phyloP scores from a whole-genome alignment of 2,888 invertebrate species.

The Anagyrus pseudococci region DNA sequence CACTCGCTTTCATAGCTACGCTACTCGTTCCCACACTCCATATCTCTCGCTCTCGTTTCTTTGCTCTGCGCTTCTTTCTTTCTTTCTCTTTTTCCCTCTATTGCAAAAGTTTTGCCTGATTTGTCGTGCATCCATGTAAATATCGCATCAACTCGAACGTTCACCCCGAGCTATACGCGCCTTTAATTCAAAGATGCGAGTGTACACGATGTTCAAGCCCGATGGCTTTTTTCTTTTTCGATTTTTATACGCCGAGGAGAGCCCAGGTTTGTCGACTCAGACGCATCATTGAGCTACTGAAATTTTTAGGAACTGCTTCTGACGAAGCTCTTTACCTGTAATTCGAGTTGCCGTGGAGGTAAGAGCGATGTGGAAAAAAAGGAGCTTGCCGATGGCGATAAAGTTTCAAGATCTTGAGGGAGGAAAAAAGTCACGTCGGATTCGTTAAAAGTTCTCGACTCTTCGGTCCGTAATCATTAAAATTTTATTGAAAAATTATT shows the following conservation, averaged over 20 bases:
- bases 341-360: too few species aligned
- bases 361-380: too few species aligned
- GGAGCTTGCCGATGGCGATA: neutral
- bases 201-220: slow-evolving; percentile 1
- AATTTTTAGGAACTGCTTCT: too few species aligned
- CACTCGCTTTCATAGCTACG: slow-evolving; percentile 52
- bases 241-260: too few species aligned
- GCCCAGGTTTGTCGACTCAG: too few species aligned
- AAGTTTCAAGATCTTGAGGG: slow-evolving; percentile 11
- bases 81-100: slow-evolving; percentile 6
- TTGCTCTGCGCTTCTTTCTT: neutral
- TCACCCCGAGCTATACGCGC: neutral
- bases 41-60: too few species aligned
- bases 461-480: too few species aligned
- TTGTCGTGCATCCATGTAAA: slow-evolving; percentile 41
- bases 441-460: slow-evolving; percentile 3
- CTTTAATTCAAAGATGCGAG: neutral
- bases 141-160: too few species aligned
- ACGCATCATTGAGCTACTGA: too few species aligned
- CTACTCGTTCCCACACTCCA: slow-evolving; percentile 1
- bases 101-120: slow-evolving; percentile 38
- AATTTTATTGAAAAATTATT: slow-evolving; percentile 21
- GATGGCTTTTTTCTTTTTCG: too few species aligned
- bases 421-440: slow-evolving; percentile 11
- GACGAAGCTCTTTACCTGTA: too few species aligned